Percentiles rank a stretch among this genome's conserved stretches.
Evolutionary conservation across 2,888 invertebrate species (phyloP).

Genomic region (Chelonus formosanus): DNA sequence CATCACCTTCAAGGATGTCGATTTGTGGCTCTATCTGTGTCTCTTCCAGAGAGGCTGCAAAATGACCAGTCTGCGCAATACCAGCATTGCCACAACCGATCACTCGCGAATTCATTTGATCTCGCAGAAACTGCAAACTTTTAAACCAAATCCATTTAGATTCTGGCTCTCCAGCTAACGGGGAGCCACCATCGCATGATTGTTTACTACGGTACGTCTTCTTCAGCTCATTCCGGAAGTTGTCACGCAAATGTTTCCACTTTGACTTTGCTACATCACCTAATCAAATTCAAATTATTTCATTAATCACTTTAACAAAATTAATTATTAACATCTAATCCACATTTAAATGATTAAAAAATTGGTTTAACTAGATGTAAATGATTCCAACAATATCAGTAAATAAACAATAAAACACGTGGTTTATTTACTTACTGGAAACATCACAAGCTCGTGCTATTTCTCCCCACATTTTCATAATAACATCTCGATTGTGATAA

Average conservation of each 20-base stretch:
- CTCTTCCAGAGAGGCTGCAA: slow-evolving; percentile 47
- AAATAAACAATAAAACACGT: no score
- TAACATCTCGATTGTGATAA: slow-evolving; percentile 55
- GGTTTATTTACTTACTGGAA: slow-evolving; percentile 47
- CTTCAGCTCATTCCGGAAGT: slow-evolving; percentile 54
- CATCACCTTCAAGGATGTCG: slow-evolving; percentile 53
- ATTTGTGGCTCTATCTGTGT: slow-evolving; percentile 55
- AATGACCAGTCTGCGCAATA: slow-evolving; percentile 46
- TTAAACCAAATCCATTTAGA: slow-evolving; percentile 57
- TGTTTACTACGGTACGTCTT: slow-evolving; percentile 51
- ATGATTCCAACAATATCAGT: no score
- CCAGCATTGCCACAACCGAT: slow-evolving; percentile 46
- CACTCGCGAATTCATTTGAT: slow-evolving; percentile 55
- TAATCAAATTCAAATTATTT: slow-evolving; percentile 16
- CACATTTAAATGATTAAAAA: no score
- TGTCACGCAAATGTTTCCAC: slow-evolving; percentile 54
- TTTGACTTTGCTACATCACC: slow-evolving; percentile 56
- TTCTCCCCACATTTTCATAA: slow-evolving; percentile 54
- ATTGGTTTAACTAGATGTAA: no score
- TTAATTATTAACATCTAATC: no score
- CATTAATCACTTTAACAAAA: no score
- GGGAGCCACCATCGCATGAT: slow-evolving; percentile 45
- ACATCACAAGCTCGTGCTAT: slow-evolving; percentile 54
- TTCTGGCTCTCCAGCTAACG: slow-evolving; percentile 47
- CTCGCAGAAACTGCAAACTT: slow-evolving; percentile 52